Evolutionary conservation across 2,797 vertebrate species (phyloP), one percentile per base, ranked within the genome.

Genomic region (Capromys pilorides): DNA sequence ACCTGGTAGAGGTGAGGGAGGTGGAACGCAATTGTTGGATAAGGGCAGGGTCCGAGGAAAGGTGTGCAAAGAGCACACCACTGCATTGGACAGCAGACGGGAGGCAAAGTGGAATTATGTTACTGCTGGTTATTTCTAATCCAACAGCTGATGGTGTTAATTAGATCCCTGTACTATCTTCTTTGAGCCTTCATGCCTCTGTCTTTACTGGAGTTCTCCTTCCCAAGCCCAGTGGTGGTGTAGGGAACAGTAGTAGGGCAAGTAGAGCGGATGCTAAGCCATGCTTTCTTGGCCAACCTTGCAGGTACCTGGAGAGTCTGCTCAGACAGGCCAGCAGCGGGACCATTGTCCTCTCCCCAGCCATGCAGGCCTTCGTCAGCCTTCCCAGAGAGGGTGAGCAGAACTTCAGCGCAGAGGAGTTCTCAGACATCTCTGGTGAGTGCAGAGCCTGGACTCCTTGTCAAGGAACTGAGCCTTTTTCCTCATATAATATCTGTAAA

Each of bases 291-390:
- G 93, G 33, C 1, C 90, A 51, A 80, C 16, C 49, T 57, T 66
- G 31, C 85, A 99, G 99, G 99, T 99, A 98, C 97, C 97, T 99
- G 87, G 99, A 99, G 97, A 98, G 98, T 26, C 98, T 99, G 61
- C 97, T 99, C 61, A 98, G 99, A 59, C 99, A 99, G 97, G 99
- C 99, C 4, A 99, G 99, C 97, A 98, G 97, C 1, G 98, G 98
- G 4, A 94, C 98, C 92, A 99, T 99, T 19, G 39, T 99, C 10
- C 98, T 99, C 96, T 99, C 99, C 73, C 99, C 99, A 0, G 98
- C 98, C 6, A 98, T 98, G 97, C 98, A 99, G 89, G 99, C 99
- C 90, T 99, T 99, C 90, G 6, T 98, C 97, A 98, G 97, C 1
- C 87, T 98, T 31, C 97, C 98, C 73, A 96, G 96, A 10, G 98